These are phyloP conservation scores for Leucozona laternaria DNA, from an alignment of 2,888 invertebrate genomes.

Conservation along the genomic window DNA sequence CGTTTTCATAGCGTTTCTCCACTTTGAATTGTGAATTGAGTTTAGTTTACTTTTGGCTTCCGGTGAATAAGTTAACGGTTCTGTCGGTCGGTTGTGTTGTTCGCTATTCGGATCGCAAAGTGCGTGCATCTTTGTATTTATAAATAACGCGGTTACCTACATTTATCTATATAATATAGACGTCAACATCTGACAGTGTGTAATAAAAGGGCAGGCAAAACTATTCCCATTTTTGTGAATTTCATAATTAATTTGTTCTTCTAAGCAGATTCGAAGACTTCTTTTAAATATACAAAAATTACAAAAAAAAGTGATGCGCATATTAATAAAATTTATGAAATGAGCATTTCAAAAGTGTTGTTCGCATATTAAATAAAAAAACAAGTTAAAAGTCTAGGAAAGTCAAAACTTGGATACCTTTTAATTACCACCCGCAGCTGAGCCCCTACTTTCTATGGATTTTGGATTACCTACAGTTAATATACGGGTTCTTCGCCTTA, in stretches of 20 bases:
- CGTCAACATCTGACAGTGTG: conserved; percentile 35
- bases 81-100: conserved; percentile 50
- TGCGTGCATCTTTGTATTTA: conserved; percentile 5
- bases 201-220: not conserved
- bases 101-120: not conserved
- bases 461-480: conserved; percentile 61
- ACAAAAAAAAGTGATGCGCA: not conserved
- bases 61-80: conserved; percentile 77
- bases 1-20: conserved; percentile 69
- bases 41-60: conserved; percentile 80
- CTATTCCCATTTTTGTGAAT: conserved; percentile 23
- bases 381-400: not conserved
- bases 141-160: conserved; percentile 38
- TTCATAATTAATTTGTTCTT: conserved; percentile 1
- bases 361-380: conserved; percentile 10
- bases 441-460: conserved; percentile 42
- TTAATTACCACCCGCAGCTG: not conserved
- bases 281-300: conserved; percentile 14
- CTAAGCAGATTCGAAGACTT: conserved; percentile 47
- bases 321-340: not conserved
- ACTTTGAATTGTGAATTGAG: conserved; percentile 34
- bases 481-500: conserved; percentile 32
- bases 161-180: too few species aligned
- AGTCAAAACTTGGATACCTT: not conserved
- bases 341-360: conserved; percentile 9